Evolutionary conservation across 2,797 vertebrate genomes (phyloP), one percentile per base, ranked within the genome.

Genomic region (Tachyglossus aculeatus): DNA sequence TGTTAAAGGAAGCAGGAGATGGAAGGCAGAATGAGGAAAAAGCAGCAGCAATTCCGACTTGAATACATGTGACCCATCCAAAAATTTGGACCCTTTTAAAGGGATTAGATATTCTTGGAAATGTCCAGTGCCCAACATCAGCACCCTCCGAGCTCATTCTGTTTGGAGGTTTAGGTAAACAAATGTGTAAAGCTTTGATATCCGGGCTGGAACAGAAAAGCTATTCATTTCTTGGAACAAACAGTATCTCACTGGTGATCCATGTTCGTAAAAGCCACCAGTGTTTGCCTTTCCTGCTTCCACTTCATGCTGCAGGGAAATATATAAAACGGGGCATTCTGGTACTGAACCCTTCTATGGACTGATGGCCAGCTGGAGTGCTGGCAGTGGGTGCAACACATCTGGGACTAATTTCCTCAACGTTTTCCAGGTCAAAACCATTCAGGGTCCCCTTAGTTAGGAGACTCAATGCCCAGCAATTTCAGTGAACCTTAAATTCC

Each of bases 351-450:
- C 31, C 25, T 27, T 13, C 62, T 62, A 39, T 54, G 63, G 61
- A 48, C 43, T 38, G 8, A 39, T 61, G 81, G 81, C 76, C 50
- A 19, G 13, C 11, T 37, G 36, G 43, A 80, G 55, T 71, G 37
- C 25, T 86, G 66, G 59, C 62, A 67, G 7, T 54, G 75, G 36
- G 34, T 68, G 82, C 44, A 9, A 48, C 79, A 65, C 65, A 75
- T 79, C 84, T 90, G 81, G 81, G 77, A 83, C 70, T 77, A 1
- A 76, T 87, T 87, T 86, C 73, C 59, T 54, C 50, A 62, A 68
- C 34, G 75, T 67, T 51, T 78, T 77, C 57, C 71, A 18, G 22
- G 47, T 71, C 79, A 80, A 83, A 81, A 72, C 25, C 19, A 18
- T 45, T 67, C 74, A 32, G 29, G 22, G 19, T 27, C 57, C 36